Base-by-base conservation (phyloP, 2,888 invertebrate species). In the Mimachlamys varia region DNA sequence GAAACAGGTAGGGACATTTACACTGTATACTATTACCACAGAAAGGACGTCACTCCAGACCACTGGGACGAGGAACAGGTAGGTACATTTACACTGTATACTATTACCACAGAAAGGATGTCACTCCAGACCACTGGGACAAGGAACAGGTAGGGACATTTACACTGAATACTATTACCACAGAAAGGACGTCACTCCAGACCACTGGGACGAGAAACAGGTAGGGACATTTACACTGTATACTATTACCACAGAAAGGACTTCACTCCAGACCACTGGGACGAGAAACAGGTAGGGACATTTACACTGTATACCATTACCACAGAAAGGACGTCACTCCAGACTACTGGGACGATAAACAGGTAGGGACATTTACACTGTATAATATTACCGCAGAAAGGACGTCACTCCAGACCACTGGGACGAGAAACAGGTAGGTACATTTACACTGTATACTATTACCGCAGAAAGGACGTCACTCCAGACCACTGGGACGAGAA, bases 1-100 rank as follows among this genome's bases (percentile, higher is more conserved):
- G 38, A 91, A 90, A n/a, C n/a, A n/a, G n/a, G n/a, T n/a, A n/a
- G n/a, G n/a, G n/a, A n/a, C n/a, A n/a, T n/a, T n/a, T n/a, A n/a
- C n/a, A n/a, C n/a, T n/a, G n/a, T n/a, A n/a, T 96, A 96, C 92
- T 97, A 97, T 93, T 97, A 97, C 93, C 97, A 97, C 92, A 94
- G 95, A 55, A 92, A 93, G 87, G 94, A 96, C 89, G 92, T 96
- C 4, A 92, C 88, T 4, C 94, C 95, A 88, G 95, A 96, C 89
- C 96, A 96, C 7, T 97, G 97, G 97, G 91, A 89, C 33, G 76
- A 91, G 38, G 90, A 90, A n/a, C n/a, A n/a, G n/a, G n/a, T n/a
- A n/a, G n/a, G n/a, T n/a, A n/a, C n/a, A n/a, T n/a, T n/a, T n/a
- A n/a, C n/a, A n/a, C n/a, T n/a, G n/a, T n/a, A n/a, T 96, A 96